Evolutionary conservation across 2,113 vertebrate genomes (phyloP).

Genomic region (Psephotus haematonotus): DNA sequence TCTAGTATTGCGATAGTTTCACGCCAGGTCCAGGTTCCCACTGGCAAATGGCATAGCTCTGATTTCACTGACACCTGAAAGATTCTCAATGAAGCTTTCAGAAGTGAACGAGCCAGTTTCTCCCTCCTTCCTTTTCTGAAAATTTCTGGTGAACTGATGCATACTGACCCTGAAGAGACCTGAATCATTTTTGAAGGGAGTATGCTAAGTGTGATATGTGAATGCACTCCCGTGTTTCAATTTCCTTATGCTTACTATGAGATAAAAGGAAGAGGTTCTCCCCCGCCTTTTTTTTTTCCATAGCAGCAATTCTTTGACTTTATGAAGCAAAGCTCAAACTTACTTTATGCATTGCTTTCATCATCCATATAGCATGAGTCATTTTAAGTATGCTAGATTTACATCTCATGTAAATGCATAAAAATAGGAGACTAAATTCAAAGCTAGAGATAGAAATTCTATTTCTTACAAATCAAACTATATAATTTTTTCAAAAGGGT

Average conservation of each 20-base stretch:
- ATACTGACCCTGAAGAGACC: neutral
- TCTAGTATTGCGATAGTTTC: fast-evolving
- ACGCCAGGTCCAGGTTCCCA: neutral
- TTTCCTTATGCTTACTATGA: neutral
- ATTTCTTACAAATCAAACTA: neutral
- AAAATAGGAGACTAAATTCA: neutral
- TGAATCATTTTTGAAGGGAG: neutral
- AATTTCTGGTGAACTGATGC: neutral
- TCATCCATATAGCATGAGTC: neutral
- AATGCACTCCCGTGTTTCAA: neutral
- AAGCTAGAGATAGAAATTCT: neutral
- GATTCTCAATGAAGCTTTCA: neutral
- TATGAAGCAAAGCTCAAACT: neutral
- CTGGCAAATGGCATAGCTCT: neutral
- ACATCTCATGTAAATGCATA: constrained; percentile 44
- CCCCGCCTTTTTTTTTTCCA: neutral
- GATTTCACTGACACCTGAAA: neutral
- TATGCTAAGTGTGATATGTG: neutral
- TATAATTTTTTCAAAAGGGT: neutral
- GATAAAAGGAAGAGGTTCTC: neutral
- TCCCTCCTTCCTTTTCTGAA: neutral
- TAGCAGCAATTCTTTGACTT: constrained; percentile 12
- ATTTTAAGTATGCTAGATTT: constrained; percentile 14
- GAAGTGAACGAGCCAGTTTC: neutral
- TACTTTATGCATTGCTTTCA: constrained; percentile 22